A percentile compares a stretch with the other conserved stretches of the same genome.
Conservation (phyloP, 2,888 invertebrate genomes). For the Acronicta aceris region DNA sequence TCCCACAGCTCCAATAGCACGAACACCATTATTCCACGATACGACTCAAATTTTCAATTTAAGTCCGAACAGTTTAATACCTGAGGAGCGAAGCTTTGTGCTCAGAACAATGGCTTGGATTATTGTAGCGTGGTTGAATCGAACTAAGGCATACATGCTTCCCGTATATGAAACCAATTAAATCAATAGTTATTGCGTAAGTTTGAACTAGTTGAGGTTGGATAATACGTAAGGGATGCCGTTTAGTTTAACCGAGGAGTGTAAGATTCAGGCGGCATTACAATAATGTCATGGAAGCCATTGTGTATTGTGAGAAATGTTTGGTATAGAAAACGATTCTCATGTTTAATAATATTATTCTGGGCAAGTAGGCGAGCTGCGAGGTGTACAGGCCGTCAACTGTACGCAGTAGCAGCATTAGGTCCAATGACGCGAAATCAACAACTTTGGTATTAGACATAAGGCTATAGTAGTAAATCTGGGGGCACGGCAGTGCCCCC, state of each 20-base stretch:
- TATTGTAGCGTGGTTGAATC: conserved; percentile 50
- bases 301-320: neutral
- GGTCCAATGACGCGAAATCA: too few species aligned
- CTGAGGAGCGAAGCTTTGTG: conserved; percentile 59
- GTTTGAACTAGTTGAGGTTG: conserved; percentile 35
- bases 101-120: conserved; percentile 58
- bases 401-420: too few species aligned
- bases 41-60: conserved; percentile 68
- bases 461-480: too few species aligned
- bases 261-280: conserved; percentile 26
- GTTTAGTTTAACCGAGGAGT: conserved; percentile 20
- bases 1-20: conserved; percentile 51
- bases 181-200: conserved; percentile 56
- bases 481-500: too few species aligned
- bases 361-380: too few species aligned
- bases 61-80: conserved; percentile 64
- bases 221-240: conserved; percentile 35
- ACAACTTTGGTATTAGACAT: too few species aligned
- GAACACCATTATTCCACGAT: conserved; percentile 56
- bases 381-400: too few species aligned
- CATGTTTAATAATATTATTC: neutral
- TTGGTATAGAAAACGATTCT: neutral
- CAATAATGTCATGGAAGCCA: conserved; percentile 11
- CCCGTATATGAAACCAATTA: conserved; percentile 45
- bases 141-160: conserved; percentile 39